Base-by-base conservation (phyloP, 2,888 invertebrate genomes). In the Hirudinaria manillensis region DNA sequence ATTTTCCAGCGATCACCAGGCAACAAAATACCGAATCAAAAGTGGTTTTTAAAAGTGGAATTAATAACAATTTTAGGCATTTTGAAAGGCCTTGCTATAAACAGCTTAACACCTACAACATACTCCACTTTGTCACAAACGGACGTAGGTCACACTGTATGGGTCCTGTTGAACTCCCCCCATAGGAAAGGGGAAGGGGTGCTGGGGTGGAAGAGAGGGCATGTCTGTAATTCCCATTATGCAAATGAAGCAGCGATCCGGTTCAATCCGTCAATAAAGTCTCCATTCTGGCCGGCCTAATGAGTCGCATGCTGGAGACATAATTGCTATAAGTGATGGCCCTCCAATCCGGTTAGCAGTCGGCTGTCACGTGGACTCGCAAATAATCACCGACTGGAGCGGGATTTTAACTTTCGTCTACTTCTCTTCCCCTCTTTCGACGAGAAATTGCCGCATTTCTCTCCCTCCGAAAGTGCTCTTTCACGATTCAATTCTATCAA, bases 271-370 rank as follows among this genome's bases (percentile, higher is more conserved):
- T 61, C 61, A 61, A 72, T 72, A 55, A 29, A 24, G 55, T 72
- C 53, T 53, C 27, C 72, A 72, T 45, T 51, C 55, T 27, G 53
- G 53, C 51, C 29, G 21, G 27, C 45, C 53, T 72, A 55, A 55
- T 53, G 72, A 72, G 27, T 27, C 34, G 55, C 27, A 55, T 27
- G 72, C 53, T 32, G 21, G 45, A 21, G 55, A 29, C 55, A 72
- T 72, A 55, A 72, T 72, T 72, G 72, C 55, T 27, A 24, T 51
- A 55, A 72, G 55, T 72, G 72, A 72, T 72, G 72, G 32, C 27
- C 27, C 29, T 53, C 34, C 53, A 72, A 72, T 72, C 29, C 55
- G 32, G 53, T 72, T 72, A 72, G 61, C 61, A 45, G 16, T 19
- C 61, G 61, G 61, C 45, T 45, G 61, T 29, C 61, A 29, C 24